phyloP scores from a whole-genome alignment of 2,113 vertebrate genomes.

The Thermophis baileyi region DNA sequence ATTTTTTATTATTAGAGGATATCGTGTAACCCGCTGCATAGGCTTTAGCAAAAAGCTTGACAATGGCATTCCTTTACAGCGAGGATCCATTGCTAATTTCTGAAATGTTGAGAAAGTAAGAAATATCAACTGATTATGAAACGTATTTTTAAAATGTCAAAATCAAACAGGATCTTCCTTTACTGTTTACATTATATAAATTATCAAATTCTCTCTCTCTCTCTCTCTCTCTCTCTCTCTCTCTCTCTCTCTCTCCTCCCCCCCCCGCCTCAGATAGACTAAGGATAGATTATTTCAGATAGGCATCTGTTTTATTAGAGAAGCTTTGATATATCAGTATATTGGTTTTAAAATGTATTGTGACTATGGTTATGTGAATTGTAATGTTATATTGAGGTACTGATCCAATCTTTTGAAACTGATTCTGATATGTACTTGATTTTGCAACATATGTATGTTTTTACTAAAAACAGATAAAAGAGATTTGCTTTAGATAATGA shows the following conservation, averaged over 20 bases:
- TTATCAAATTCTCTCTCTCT: neutral
- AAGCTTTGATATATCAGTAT: neutral
- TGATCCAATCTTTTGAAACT: neutral
- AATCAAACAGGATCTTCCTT: neutral
- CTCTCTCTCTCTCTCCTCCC: too few relatives aligned
- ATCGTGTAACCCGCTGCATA: conserved; percentile 97
- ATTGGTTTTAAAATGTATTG: neutral
- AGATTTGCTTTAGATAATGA: neutral
- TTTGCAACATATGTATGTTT: neutral
- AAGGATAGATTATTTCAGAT: neutral
- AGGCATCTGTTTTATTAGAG: neutral
- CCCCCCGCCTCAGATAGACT: neutral
- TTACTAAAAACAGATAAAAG: neutral
- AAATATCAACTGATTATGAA: conserved; percentile 36
- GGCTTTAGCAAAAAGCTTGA: conserved; percentile 98
- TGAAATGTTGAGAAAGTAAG: conserved; percentile 67
- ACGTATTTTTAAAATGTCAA: conserved; percentile 2
- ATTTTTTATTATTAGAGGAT: conserved; percentile 98
- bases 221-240: too few relatives aligned
- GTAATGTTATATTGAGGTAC: neutral
- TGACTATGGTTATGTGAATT: neutral
- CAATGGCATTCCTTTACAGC: conserved; percentile 97
- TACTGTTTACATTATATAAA: neutral
- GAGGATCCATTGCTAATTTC: conserved; percentile 95
- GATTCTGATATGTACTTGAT: neutral